Evolutionary conservation across 2,113 vertebrate species (phyloP).

Genomic region (Chaetodon auriga): DNA sequence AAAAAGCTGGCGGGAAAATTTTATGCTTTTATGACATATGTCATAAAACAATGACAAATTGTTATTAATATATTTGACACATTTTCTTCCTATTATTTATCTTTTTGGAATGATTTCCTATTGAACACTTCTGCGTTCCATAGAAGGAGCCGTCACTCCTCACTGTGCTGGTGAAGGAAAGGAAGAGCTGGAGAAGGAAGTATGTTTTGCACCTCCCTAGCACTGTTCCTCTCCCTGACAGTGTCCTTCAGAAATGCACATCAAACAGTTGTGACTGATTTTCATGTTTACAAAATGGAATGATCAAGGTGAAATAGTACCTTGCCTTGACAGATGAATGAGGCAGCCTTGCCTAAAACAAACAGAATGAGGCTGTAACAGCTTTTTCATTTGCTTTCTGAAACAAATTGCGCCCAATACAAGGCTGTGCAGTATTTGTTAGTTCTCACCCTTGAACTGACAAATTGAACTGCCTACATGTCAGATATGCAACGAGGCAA

Average conservation of each 20-base stretch:
- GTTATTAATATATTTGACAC: too few relatives aligned
- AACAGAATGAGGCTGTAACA: conserved; percentile 20
- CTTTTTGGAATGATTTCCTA: too few relatives aligned
- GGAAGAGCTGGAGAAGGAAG: neutral
- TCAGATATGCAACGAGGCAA: conserved; percentile 38
- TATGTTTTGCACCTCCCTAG: neutral
- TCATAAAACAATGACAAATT: neutral
- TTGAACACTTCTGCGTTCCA: too few relatives aligned
- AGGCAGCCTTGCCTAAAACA: conserved; percentile 33
- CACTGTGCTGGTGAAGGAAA: neutral
- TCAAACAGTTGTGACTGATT: conserved; percentile 44
- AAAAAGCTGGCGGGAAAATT: too few relatives aligned
- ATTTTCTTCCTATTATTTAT: too few relatives aligned
- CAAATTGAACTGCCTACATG: conserved; percentile 34
- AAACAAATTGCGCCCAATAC: conserved; percentile 22
- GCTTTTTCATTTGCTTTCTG: conserved; percentile 20
- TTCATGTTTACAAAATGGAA: conserved; percentile 33
- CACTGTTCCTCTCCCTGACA: neutral
- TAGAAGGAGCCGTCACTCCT: too few relatives aligned
- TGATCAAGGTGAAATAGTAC: conserved; percentile 38
- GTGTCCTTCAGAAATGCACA: conserved; percentile 14
- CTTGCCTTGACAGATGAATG: conserved; percentile 25
- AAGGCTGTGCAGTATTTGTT: conserved; percentile 28
- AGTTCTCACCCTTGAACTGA: conserved; percentile 49
- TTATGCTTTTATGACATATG: too few relatives aligned